phyloP scores from a whole-genome alignment of 92 coral and sea anemone genomes.

The Zoanthus solanderi region DNA sequence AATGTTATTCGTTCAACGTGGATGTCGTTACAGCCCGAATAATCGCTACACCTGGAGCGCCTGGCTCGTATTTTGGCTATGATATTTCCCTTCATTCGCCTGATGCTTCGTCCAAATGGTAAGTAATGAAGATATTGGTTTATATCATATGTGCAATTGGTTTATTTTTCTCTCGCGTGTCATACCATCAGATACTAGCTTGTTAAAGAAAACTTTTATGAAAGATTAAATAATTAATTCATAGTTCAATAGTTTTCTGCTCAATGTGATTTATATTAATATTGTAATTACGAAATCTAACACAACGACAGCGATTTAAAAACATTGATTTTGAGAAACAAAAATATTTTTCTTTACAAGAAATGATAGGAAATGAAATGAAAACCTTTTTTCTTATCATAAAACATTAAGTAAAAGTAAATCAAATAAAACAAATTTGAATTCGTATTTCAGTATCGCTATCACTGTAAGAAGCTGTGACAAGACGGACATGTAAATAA shows the following conservation, averaged over 20 bases:
- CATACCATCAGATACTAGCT: not conserved
- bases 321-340: not conserved
- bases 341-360: not conserved
- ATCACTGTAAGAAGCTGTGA: not conserved
- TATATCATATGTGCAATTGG: not conserved
- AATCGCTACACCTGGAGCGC: not conserved
- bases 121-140: not conserved
- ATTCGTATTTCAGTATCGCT: too few species aligned
- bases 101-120: conserved; percentile 18
- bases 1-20: conserved; percentile 14
- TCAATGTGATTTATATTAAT: not conserved
- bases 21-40: conserved; percentile 9
- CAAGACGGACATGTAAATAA: not conserved
- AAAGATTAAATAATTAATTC: conserved; percentile 9
- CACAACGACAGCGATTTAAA: not conserved
- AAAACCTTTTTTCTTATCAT: not conserved
- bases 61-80: conserved; percentile 1
- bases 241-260: not conserved
- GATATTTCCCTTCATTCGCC: conserved; percentile 3
- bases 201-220: not conserved
- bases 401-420: not conserved
- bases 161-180: not conserved
- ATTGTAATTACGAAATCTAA: conserved; percentile 5
- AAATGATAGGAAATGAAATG: not conserved
- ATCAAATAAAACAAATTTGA: too few species aligned